A percentile compares a stretch with the other conserved stretches of the same genome.
Evolutionary conservation across 2,888 invertebrate species (phyloP).

Genomic region (Euproctis similis): DNA sequence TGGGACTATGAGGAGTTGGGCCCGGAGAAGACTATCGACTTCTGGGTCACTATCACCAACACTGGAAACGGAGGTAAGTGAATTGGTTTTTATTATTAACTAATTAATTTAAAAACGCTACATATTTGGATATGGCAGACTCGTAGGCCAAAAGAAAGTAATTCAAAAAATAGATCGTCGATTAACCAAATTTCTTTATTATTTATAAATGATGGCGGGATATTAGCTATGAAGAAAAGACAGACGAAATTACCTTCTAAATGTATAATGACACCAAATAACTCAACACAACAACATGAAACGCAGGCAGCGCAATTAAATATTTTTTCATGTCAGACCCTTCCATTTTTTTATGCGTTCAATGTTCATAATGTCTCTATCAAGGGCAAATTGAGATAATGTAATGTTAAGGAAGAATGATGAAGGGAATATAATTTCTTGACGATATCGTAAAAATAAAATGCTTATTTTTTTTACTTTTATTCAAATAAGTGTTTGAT

Average conservation of each 20-base stretch:
- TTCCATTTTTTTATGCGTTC: conserved; percentile 20
- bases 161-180: no score
- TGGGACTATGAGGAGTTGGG: conserved; percentile 97
- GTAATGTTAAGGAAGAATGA: conserved; percentile 36
- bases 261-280: neutral
- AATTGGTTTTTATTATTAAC: no score
- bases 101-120: no score
- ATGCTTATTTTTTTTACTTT: no score
- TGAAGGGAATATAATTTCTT: conserved; percentile 11
- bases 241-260: no score
- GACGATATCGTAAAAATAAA: no score
- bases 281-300: conserved; percentile 4
- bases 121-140: no score
- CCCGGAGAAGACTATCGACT: conserved; percentile 95
- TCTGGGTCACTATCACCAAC: conserved; percentile 96
- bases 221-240: no score
- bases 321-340: conserved; percentile 16
- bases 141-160: no score
- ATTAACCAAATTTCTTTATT: no score
- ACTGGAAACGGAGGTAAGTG: conserved; percentile 89
- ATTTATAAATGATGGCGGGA: no score
- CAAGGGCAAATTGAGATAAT: conserved; percentile 51
- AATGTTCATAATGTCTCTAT: conserved; percentile 46
- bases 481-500: no score
- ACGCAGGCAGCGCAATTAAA: conserved; percentile 14